Base-by-base conservation (phyloP, 2,113 vertebrate species). In the Hirundichthys speculiger region DNA sequence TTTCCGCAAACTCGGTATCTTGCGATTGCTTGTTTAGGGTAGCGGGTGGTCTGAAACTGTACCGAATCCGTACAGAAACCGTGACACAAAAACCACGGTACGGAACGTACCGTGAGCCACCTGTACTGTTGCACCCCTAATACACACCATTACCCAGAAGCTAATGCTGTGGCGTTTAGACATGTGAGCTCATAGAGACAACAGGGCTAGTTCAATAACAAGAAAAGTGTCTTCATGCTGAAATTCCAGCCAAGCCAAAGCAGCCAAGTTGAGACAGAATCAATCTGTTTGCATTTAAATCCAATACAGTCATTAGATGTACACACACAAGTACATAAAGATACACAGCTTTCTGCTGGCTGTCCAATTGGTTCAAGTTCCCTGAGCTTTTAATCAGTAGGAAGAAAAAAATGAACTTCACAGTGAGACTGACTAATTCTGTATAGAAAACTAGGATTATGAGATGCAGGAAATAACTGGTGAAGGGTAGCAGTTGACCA, bases 61-160 rank as follows among this genome's bases (percentile, higher is more conserved):
- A n/a, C n/a, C n/a, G n/a, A n/a, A n/a, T n/a, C n/a, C n/a, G n/a
- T n/a, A n/a, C n/a, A n/a, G n/a, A n/a, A n/a, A n/a, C n/a, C n/a
- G n/a, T n/a, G n/a, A n/a, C n/a, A n/a, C n/a, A n/a, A n/a, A n/a
- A n/a, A n/a, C n/a, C n/a, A n/a, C n/a, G n/a, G n/a, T n/a, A n/a
- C n/a, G n/a, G n/a, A n/a, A n/a, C n/a, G n/a, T n/a, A n/a, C n/a
- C n/a, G n/a, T n/a, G n/a, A n/a, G n/a, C n/a, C n/a, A n/a, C n/a
- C n/a, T n/a, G n/a, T n/a, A n/a, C n/a, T n/a, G n/a, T n/a, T n/a
- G n/a, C n/a, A n/a, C n/a, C n/a, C n/a, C n/a, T n/a, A n/a, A n/a
- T n/a, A n/a, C n/a, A n/a, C n/a, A 13, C 12, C 64, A 12, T 55
- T 79, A 64, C 76, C 69, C 69, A 79, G 64, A 52, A 79, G 54